Base-by-base conservation (phyloP, 2,797 vertebrate species). In the Sebastes nivosus region DNA sequence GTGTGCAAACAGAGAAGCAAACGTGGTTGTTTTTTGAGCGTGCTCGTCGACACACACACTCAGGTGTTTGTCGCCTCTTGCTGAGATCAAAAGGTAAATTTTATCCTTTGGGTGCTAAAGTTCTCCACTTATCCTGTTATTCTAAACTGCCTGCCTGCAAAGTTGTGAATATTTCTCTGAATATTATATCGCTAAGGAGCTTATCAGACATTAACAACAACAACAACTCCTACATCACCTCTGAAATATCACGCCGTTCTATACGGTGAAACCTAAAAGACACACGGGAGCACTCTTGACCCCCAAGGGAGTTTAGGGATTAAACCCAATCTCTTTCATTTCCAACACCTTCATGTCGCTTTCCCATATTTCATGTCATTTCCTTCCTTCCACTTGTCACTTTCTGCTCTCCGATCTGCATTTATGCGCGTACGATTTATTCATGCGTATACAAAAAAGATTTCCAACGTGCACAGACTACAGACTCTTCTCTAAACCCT, bases 101-200 rank as follows among this genome's bases (percentile, higher is more conserved):
- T 52, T 38, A 32, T 79, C 86, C 64, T 78, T 57, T 42, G 64
- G 87, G 72, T 67, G 50, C 22, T 69, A 80, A 89, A 80, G 81
- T 87, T 88, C 67, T 74, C 65, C 60, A 64, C 75, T 89, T 79
- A 77, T 88, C 63, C 81, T 66, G 82, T 85, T 83, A 72, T 80
- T 87, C 67, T 58, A 29, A 86, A 85, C 69, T 29, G 13, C 52
- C 42, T 72, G 72, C 66, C 32, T 86, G 75, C 57, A 72, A 82
- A 84, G 68, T 87, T 86, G 67, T 58, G 42, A 81, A 83, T 83
- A 78, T 79, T 84, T 79, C 29, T 79, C 74, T 73, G 69, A 88
- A 82, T 79, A 69, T 79, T 60, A 71, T 67, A 55, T 70, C 3
- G 22, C 75, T 75, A 85, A 83, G 75, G 75, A 79, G 89, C 87